These are phyloP conservation scores for Thamnaconus septentrionalis DNA, from an alignment of 2,113 vertebrate species.

Conservation along the genomic window DNA sequence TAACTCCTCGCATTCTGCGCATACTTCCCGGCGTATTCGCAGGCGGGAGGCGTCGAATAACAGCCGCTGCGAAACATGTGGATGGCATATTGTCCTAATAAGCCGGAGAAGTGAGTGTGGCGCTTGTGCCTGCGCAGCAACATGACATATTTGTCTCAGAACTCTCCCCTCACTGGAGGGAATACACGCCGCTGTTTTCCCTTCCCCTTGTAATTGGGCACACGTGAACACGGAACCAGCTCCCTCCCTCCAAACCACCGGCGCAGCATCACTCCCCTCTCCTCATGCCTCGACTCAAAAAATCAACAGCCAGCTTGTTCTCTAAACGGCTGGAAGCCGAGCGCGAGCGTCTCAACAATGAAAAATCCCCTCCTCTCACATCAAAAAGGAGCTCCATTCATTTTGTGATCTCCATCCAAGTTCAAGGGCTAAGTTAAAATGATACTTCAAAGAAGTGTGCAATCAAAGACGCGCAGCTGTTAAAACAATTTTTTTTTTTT, in stretches of 20 bases:
- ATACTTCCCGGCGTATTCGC: too few relatives aligned
- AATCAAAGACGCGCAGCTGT: constrained; percentile 99
- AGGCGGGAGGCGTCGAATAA: too few relatives aligned
- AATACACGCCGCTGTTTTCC: constrained; percentile 57
- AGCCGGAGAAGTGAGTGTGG: constrained; percentile 38
- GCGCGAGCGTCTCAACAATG: constrained; percentile 96
- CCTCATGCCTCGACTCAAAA: constrained; percentile 61
- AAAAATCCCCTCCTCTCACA: constrained; percentile 90
- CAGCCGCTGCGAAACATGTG: constrained; percentile 20
- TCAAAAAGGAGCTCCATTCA: constrained; percentile 93
- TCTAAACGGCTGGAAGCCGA: constrained; percentile 86
- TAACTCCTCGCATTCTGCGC: constrained; percentile 3
- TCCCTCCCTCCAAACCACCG: constrained; percentile 19
- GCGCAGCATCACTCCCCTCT: background rate
- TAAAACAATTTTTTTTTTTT: constrained; percentile 94
- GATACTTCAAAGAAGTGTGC: constrained; percentile 97
- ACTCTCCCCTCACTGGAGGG: constrained; percentile 20
- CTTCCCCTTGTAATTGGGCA: constrained; percentile 41
- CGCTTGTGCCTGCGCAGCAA: constrained; percentile 21
- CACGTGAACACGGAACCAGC: constrained; percentile 50
- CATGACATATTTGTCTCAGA: constrained; percentile 9
- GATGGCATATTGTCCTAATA: constrained; percentile 39
- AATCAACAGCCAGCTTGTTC: constrained; percentile 74
- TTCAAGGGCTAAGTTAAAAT: constrained; percentile 98
- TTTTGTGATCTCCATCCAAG: constrained; percentile 99